phyloP scores from a whole-genome alignment of 1,140 invertebrate genomes.

The Caenorhabditis inopinata region DNA sequence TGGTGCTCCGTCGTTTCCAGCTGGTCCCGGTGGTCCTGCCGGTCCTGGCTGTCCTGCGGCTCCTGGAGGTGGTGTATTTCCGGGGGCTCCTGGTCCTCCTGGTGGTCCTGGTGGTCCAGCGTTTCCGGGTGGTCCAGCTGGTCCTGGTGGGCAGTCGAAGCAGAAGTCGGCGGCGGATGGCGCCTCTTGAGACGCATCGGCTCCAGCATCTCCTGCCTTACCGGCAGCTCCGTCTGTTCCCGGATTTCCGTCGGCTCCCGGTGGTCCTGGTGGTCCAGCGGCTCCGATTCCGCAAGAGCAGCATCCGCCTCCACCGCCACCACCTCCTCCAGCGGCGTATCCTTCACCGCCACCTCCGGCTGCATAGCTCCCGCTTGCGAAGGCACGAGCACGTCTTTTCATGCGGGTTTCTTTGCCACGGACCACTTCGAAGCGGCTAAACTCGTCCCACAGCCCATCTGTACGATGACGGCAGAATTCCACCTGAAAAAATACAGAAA shows the following conservation, averaged over 20 bases:
- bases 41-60: neutral
- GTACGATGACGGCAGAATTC: constrained; percentile 50
- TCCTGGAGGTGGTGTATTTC: neutral
- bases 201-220: constrained; percentile 36
- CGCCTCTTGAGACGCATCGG: constrained; percentile 23
- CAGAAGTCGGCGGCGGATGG: constrained; percentile 45
- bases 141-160: constrained; percentile 48
- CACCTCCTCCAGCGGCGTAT: constrained; percentile 7
- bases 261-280: constrained; percentile 43
- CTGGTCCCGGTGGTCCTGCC: constrained; percentile 31
- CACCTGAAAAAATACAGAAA: constrained; percentile 17
- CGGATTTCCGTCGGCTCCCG: constrained; percentile 41
- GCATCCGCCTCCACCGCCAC: constrained; percentile 37
- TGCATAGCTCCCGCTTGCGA: constrained; percentile 14
- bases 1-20: constrained; percentile 4
- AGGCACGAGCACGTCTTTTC: constrained; percentile 40
- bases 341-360: constrained; percentile 16
- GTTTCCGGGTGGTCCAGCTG: constrained; percentile 48
- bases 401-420: constrained; percentile 37
- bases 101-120: constrained; percentile 39
- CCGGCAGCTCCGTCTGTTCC: constrained; percentile 46
- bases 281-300: constrained; percentile 47
- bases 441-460: constrained; percentile 48
- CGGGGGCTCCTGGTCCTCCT: constrained; percentile 38
- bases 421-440: constrained; percentile 35